These are phyloP conservation scores for Nothoprocta perdicaria DNA, from an alignment of 2,113 vertebrate genomes.

Conservation along the genomic window DNA sequence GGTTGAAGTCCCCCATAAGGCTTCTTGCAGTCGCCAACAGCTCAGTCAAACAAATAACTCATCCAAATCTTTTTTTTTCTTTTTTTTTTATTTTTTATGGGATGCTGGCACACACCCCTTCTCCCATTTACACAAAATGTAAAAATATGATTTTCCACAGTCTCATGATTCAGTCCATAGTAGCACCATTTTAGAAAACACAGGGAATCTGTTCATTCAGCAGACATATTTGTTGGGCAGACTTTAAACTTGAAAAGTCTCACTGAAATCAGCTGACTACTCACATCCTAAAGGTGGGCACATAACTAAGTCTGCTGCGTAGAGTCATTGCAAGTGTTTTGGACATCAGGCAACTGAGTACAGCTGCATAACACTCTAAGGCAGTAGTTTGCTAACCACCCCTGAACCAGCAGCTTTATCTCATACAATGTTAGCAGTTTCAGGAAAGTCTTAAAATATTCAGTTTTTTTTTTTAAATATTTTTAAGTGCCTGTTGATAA, in stretches of 20 bases:
- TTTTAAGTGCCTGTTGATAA: background rate
- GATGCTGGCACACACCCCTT: background rate
- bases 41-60: background rate
- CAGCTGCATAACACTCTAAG: background rate
- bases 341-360: background rate
- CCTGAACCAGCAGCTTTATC: background rate
- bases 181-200: background rate
- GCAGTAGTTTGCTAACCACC: background rate
- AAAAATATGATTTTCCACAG: background rate
- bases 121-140: background rate
- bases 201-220: background rate
- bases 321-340: rapidly evolving
- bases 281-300: rapidly evolving
- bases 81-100: no score
- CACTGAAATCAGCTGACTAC: background rate
- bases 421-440: background rate
- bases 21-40: no score
- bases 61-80: background rate
- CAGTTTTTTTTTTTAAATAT: no score
- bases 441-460: background rate
- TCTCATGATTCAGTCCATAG: rapidly evolving
- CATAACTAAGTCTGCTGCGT: background rate
- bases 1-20: no score
- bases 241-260: background rate
- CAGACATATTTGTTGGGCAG: background rate